Evolutionary conservation across 2,113 vertebrate species (phyloP).

Genomic region (Prietella phreatophila): DNA sequence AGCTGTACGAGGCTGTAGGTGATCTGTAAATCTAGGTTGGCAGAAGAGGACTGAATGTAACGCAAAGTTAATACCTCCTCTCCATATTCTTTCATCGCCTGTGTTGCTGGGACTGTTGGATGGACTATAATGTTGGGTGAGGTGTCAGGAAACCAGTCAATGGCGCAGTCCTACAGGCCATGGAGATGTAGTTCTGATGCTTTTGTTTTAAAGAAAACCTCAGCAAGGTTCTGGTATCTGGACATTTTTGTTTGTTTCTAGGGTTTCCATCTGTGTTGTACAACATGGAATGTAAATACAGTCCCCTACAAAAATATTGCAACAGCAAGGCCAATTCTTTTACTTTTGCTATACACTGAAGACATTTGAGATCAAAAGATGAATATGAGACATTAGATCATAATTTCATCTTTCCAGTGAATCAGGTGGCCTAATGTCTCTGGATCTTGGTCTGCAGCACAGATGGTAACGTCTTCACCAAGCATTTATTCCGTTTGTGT

Average conservation of each 20-base stretch:
- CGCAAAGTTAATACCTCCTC: not conserved
- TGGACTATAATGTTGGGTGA: not conserved
- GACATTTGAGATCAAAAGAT: no score
- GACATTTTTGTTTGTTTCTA: not conserved
- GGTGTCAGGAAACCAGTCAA: not conserved
- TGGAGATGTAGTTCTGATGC: not conserved
- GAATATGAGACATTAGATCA: no score
- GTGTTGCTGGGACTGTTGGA: not conserved
- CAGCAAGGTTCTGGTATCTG: not conserved
- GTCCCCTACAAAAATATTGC: not conserved
- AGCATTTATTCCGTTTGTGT: conserved; percentile 39
- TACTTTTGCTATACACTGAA: not conserved
- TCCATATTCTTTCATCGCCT: not conserved
- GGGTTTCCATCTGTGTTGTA: not conserved
- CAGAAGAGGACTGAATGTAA: not conserved
- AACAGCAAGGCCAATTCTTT: not conserved
- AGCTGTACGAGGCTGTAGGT: not conserved
- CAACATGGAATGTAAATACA: not conserved
- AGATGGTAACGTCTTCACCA: conserved; percentile 48
- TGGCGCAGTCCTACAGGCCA: not conserved
- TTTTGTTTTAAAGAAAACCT: not conserved
- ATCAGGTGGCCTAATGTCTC: conserved; percentile 16
- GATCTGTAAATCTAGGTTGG: not conserved
- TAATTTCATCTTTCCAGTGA: no score
- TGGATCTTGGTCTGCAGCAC: conserved; percentile 20